Conservation (phyloP, 1,140 invertebrate genomes). For the Thereuonema tuberculata region DNA sequence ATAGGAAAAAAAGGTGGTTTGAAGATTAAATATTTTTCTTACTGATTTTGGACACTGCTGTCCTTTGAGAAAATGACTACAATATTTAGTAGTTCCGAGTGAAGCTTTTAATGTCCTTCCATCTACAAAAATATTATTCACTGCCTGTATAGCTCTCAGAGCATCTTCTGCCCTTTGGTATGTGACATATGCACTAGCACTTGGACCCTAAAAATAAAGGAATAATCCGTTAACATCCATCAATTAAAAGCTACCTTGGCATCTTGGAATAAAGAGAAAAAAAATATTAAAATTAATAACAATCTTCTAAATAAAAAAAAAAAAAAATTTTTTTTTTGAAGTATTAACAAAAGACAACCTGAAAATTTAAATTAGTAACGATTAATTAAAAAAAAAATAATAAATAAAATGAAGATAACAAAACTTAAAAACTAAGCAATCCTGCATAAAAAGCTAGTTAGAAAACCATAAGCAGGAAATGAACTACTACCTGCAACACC, state of each 20-base stretch:
- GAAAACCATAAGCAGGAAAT: too few species aligned
- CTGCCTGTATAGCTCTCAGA: conserved; percentile 84
- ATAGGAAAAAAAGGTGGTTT: too few species aligned
- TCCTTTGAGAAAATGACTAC: conserved; percentile 98
- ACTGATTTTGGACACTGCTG: conserved; percentile 84
- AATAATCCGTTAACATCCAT: conserved; percentile 1
- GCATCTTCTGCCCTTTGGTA: conserved; percentile 90
- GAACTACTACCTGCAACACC: too few species aligned
- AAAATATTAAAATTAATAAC: conserved; percentile 1
- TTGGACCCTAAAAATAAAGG: conserved; percentile 52
- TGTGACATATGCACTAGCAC: conserved; percentile 95
- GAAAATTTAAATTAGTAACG: too few species aligned
- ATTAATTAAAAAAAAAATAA: too few species aligned
- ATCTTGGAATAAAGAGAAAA: background rate
- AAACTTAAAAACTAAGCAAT: too few species aligned
- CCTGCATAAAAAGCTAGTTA: too few species aligned
- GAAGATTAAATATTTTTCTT: conserved; percentile 19
- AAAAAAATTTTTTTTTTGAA: too few species aligned
- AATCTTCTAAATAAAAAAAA: too few species aligned
- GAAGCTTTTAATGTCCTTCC: conserved; percentile 91
- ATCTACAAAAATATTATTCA: conserved; percentile 93
- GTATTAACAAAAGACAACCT: too few species aligned
- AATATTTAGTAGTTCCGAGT: conserved; percentile 98
- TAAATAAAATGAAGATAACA: too few species aligned
- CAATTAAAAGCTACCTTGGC: background rate